Base-by-base conservation (phyloP, 1,140 invertebrate genomes). In the Ladona fulva region DNA sequence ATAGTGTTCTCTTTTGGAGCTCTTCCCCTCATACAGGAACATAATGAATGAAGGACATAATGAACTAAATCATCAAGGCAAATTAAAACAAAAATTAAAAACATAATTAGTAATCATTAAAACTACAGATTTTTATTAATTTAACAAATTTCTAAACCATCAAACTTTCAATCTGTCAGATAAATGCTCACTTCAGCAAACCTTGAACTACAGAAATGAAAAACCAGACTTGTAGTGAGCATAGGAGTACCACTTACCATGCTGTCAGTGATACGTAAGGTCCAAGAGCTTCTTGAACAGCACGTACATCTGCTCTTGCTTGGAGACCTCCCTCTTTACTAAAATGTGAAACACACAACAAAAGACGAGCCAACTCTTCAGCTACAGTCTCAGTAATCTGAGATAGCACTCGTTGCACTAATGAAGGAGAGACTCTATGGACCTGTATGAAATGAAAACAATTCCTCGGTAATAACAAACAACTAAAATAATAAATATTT, bases 351-450 rank as follows among this genome's bases (percentile, higher is more conserved):
- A 92, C 91, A 84, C 94, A 95, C 44, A 92, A 91, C 88, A 95
- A 93, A 0, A 98, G 87, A 24, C 96, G 87, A 22, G 92, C 91
- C 76, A 97, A 86, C 87, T 98, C 97, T 86, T 98, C 95, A 77
- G 94, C 92, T 79, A 97, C 92, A 1, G 92, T 95, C 86, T 97
- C 93, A 22, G 96, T 92, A 78, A 98, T 94, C 82, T 94, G 92
- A 24, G 90, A 91, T 81, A 97, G 87, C 29, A 97, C 92, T 37
- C 89, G 88, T 10, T 89, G 85, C 29, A 95, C 86, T 81, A 96
- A 86, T 42, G 89, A 88, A 25, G 94, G 93, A 37, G 94, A 94
- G 12, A 97, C 91, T 74, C 91, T 89, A 82, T 92, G 92, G 44
- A 94, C 92, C 92, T 93, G 79, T 16, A 81, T 80, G 81, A 79